phyloP scores from a whole-genome alignment of 2,797 vertebrate species.

The Falco columbarius region DNA sequence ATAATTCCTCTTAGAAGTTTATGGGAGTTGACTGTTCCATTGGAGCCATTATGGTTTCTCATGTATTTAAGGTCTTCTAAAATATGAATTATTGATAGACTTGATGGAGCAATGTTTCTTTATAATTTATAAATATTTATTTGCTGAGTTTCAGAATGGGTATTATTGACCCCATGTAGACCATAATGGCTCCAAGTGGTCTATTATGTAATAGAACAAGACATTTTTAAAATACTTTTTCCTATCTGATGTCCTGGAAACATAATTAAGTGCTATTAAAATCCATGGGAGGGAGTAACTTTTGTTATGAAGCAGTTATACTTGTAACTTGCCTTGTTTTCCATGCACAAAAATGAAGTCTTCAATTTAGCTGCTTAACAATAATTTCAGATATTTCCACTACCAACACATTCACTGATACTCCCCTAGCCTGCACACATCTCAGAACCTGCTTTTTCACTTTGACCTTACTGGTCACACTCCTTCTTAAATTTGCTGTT shows the following conservation, averaged over 20 bases:
- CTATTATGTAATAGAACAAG: background rate
- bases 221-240: background rate
- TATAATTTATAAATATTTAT: constrained; percentile 69
- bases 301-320: background rate
- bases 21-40: constrained; percentile 53
- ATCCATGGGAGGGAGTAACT: background rate
- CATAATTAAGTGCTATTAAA: constrained; percentile 31
- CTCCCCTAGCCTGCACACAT: background rate
- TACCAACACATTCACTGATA: background rate
- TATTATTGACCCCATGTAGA: constrained; percentile 36
- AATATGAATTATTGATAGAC: constrained; percentile 68
- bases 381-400: background rate
- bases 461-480: background rate
- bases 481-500: background rate
- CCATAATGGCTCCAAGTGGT: constrained; percentile 9
- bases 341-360: background rate
- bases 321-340: background rate
- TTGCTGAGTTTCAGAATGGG: constrained; percentile 23
- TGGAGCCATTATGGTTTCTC: constrained; percentile 62
- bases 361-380: background rate
- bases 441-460: background rate
- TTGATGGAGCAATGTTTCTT: constrained; percentile 55
- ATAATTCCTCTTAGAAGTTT: background rate
- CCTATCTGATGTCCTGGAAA: background rate
- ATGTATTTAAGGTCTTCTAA: constrained; percentile 65